Evolutionary conservation across 2,888 invertebrate genomes (phyloP).

Genomic region (Coremacera marginata): DNA sequence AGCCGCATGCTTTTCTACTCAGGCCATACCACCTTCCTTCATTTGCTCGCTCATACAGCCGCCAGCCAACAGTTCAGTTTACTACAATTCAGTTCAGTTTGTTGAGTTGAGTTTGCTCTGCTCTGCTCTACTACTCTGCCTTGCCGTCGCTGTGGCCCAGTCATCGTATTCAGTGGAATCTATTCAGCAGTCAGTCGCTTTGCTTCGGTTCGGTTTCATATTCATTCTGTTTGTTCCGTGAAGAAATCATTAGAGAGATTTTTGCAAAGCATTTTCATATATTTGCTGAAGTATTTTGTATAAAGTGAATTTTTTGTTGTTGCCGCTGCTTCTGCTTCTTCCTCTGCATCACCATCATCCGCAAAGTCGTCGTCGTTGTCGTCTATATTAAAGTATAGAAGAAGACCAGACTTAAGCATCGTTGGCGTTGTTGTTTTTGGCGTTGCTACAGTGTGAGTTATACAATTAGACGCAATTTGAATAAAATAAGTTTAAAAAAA

Average conservation of each 20-base stretch:
- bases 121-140: slow-evolving; percentile 1
- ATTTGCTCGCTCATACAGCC: background rate
- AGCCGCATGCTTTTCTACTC: background rate
- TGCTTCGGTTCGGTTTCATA: slow-evolving; percentile 40
- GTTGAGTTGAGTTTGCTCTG: slow-evolving; percentile 38
- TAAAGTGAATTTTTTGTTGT: slow-evolving; percentile 22
- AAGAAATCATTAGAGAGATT: slow-evolving; percentile 33
- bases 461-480: background rate
- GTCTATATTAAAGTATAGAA: slow-evolving; percentile 6
- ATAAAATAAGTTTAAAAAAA: background rate
- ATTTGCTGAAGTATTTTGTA: slow-evolving; percentile 23
- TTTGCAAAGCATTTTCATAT: slow-evolving; percentile 34
- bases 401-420: background rate
- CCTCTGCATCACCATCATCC: background rate
- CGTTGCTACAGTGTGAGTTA: slow-evolving; percentile 29
- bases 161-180: slow-evolving; percentile 20
- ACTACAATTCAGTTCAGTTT: slow-evolving; percentile 41
- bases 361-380: background rate
- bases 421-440: background rate
- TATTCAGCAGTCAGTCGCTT: slow-evolving; percentile 40
- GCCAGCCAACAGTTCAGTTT: slow-evolving; percentile 12
- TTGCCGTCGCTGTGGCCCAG: background rate
- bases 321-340: background rate
- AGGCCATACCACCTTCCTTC: background rate
- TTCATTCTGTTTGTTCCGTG: slow-evolving; percentile 46